Base-by-base conservation (phyloP, 2,113 vertebrate species). In the Notothenia rossii region DNA sequence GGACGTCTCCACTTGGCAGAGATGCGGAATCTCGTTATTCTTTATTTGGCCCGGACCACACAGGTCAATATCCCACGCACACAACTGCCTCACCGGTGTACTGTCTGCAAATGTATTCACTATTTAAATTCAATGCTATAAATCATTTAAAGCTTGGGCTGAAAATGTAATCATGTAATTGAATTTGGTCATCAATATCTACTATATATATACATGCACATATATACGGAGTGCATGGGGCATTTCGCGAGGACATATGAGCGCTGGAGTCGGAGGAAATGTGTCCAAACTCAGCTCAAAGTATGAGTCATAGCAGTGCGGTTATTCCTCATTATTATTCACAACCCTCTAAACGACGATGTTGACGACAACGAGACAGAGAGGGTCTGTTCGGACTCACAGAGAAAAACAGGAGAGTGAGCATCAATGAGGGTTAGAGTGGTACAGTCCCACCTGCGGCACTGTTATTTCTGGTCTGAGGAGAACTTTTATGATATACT, bases 131-230 rank as follows among this genome's bases (percentile, higher is more conserved):
- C 89, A 83, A 80, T 61, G 87, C 90, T 80, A 90, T 92, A 88
- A 93, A 93, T 93, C 90, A 88, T 90, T 91, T 91, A 91, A 87
- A 89, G 89, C 89, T 86, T 83, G 7, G 71, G 87, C 87, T 88
- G 91, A 93, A 92, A 92, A 93, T 89, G 88, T 91, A 92, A 94
- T 94, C 91, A 92, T 94, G 89, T 94, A 94, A 94, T 95, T 95
- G 91, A 93, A 92, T 94, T 86, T 78, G 91, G 91, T 91, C 94
- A 94, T 95, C 91, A 94, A 93, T 93, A 94, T 89, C 80, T 84
- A 73, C 75, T 75, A 78, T 86, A 86, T 75, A 78, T 86, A 86
- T 82, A 86, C 70, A 67, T 59, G 65, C 79, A 70, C 70, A 17
- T 84, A 17, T 84, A 84, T 86, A 81, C 12, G 8, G 53, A 65